Evolutionary conservation across 2,113 vertebrate species (phyloP).

Genomic region (Caloenas nicobarica): DNA sequence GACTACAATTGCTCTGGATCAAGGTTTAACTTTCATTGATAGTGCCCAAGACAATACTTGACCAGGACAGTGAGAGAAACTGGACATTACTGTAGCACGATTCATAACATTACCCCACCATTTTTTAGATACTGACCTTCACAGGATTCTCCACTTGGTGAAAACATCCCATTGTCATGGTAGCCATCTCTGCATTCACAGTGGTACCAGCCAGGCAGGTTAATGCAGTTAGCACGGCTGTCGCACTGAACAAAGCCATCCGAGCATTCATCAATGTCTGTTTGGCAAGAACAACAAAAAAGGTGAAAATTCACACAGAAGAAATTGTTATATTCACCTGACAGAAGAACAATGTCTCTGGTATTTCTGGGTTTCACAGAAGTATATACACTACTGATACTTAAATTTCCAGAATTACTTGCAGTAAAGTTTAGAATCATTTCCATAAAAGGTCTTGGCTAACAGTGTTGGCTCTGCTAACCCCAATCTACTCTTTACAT

Average conservation of each 20-base stretch:
- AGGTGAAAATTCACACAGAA: neutral
- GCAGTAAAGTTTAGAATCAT: neutral
- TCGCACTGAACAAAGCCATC: conserved; percentile 96
- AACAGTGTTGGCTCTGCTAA: neutral
- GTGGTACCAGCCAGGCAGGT: conserved; percentile 99
- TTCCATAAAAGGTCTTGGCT: neutral
- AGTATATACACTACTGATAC: neutral
- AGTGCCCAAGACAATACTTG: neutral
- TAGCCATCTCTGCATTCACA: conserved; percentile 97
- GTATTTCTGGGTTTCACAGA: neutral
- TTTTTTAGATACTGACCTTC: conserved; percentile 84
- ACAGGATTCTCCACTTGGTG: conserved; percentile 91
- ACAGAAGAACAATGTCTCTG: neutral
- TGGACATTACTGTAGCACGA: neutral
- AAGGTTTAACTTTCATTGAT: neutral
- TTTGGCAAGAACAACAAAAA: conserved; percentile 29
- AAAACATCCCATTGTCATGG: conserved; percentile 98
- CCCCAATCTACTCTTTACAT: neutral
- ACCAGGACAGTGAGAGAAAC: neutral
- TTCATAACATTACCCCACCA: neutral
- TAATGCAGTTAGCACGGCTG: conserved; percentile 93
- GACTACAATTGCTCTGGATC: neutral
- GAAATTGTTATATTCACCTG: neutral
- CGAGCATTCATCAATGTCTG: conserved; percentile 96
- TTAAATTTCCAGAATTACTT: neutral